Conservation (phyloP, 2,797 vertebrate species). For the Argentina silus region DNA sequence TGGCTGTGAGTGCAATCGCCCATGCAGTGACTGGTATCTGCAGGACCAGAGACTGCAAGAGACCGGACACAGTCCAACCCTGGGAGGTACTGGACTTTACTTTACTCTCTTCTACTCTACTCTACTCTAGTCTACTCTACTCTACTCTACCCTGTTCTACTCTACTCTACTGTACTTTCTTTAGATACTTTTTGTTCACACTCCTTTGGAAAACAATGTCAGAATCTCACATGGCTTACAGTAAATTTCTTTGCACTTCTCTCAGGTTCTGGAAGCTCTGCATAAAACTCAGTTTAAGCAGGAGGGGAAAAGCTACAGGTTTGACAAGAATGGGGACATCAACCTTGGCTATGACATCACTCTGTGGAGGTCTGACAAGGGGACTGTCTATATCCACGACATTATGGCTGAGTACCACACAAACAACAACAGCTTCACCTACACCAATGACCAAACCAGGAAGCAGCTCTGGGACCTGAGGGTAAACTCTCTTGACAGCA, state of each 20-base stretch:
- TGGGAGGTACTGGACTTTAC: slow-evolving; percentile 80
- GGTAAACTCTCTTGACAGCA: slow-evolving; percentile 65
- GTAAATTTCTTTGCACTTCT: not conserved
- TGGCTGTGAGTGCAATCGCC: slow-evolving; percentile 82
- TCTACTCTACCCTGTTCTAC: not conserved
- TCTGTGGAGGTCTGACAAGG: slow-evolving; percentile 77
- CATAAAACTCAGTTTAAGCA: slow-evolving; percentile 69
- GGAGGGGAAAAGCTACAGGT: slow-evolving; percentile 67
- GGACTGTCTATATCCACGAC: slow-evolving; percentile 57
- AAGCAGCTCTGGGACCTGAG: slow-evolving; percentile 69
- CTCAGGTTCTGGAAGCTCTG: slow-evolving; percentile 79
- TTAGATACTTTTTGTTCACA: not conserved
- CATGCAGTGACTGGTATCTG: slow-evolving; percentile 79
- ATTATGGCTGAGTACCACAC: slow-evolving; percentile 81
- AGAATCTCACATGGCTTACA: not conserved
- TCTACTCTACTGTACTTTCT: not conserved
- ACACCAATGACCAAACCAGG: slow-evolving; percentile 61
- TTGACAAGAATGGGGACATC: slow-evolving; percentile 81
- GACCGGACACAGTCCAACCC: slow-evolving; percentile 72
- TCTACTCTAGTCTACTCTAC: not conserved
- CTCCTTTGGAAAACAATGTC: not conserved
- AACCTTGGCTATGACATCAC: slow-evolving; percentile 83
- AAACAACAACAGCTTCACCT: slow-evolving; percentile 69
- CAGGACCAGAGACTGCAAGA: slow-evolving; percentile 70
- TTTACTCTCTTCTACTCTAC: not conserved